A percentile compares a stretch with the other conserved stretches of the same genome.
These are phyloP conservation scores for Synanceia verrucosa DNA, from an alignment of 2,797 vertebrate species.

Conservation along the genomic window DNA sequence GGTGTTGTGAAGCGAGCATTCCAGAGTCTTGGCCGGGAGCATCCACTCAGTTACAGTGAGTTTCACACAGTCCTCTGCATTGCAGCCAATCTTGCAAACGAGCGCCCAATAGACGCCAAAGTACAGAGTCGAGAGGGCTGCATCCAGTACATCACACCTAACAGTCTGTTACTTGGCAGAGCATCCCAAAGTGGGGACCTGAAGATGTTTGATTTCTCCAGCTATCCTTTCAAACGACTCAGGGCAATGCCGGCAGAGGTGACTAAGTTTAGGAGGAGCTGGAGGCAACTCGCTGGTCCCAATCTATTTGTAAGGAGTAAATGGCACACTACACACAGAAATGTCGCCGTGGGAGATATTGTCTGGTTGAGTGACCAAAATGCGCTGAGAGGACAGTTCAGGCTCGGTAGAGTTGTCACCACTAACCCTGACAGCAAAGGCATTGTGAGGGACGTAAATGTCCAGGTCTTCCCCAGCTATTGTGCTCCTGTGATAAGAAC, in stretches of 20 bases:
- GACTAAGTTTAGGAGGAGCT: conserved; percentile 25
- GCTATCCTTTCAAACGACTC: conserved; percentile 33
- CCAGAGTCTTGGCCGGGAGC: background rate
- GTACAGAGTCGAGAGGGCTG: conserved; percentile 30
- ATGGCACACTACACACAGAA: background rate
- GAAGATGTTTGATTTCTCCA: conserved; percentile 10
- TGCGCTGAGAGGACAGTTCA: conserved; percentile 15
- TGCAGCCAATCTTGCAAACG: conserved; percentile 17
- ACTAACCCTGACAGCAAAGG: conserved; percentile 18
- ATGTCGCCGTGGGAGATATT: conserved; percentile 1
- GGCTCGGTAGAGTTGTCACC: conserved; percentile 26
- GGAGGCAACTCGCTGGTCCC: conserved; percentile 15
- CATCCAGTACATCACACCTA: conserved; percentile 22
- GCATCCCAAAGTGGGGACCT: conserved; percentile 14
- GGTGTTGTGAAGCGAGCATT: background rate
- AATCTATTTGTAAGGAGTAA: background rate
- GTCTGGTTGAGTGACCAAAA: conserved; percentile 32
- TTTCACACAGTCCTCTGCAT: background rate
- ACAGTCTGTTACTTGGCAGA: background rate
- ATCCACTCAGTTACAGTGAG: background rate
- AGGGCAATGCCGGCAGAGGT: conserved; percentile 20
- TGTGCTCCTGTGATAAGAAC: background rate
- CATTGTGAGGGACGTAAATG: conserved; percentile 15
- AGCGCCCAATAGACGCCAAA: conserved; percentile 15
- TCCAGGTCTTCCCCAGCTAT: conserved; percentile 12